phyloP scores from a whole-genome alignment of 2,888 invertebrate species.

The Eristalinus aeneus region DNA sequence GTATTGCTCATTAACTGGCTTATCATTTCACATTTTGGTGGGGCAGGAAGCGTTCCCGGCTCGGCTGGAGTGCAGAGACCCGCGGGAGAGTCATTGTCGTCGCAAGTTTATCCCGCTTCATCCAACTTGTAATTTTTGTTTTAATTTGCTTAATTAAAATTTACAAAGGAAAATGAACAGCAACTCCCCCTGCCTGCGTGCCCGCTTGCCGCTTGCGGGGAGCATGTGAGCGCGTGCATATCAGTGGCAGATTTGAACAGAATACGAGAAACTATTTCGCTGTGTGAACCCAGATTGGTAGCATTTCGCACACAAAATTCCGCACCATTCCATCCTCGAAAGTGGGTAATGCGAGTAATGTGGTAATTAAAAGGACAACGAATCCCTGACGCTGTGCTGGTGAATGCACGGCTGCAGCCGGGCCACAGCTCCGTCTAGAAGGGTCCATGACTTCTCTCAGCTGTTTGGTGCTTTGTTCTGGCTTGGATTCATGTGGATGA shows the following conservation, averaged over 20 bases:
- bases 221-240: neutral
- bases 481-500: neutral
- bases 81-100: slow-evolving; percentile 8
- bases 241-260: neutral
- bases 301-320: slow-evolving; percentile 27
- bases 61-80: neutral
- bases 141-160: slow-evolving; percentile 69
- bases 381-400: slow-evolving; percentile 20
- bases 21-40: slow-evolving; percentile 17
- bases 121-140: slow-evolving; percentile 30
- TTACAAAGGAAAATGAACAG: slow-evolving; percentile 60
- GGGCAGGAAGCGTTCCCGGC: neutral
- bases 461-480: slow-evolving; percentile 24
- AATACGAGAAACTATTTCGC: slow-evolving; percentile 25
- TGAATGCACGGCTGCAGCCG: neutral
- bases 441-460: slow-evolving; percentile 53
- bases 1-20: slow-evolving; percentile 42
- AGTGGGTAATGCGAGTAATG: slow-evolving; percentile 43
- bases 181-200: neutral
- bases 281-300: slow-evolving; percentile 40
- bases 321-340: slow-evolving; percentile 1
- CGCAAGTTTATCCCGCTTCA: slow-evolving; percentile 1
- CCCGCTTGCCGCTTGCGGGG: neutral
- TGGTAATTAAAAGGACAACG: slow-evolving; percentile 59
- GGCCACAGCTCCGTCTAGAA: slow-evolving; percentile 29